A percentile compares a stretch with the other conserved stretches of the same genome.
phyloP scores from a whole-genome alignment of 1,140 invertebrate genomes.

The Nylanderia fulva region DNA sequence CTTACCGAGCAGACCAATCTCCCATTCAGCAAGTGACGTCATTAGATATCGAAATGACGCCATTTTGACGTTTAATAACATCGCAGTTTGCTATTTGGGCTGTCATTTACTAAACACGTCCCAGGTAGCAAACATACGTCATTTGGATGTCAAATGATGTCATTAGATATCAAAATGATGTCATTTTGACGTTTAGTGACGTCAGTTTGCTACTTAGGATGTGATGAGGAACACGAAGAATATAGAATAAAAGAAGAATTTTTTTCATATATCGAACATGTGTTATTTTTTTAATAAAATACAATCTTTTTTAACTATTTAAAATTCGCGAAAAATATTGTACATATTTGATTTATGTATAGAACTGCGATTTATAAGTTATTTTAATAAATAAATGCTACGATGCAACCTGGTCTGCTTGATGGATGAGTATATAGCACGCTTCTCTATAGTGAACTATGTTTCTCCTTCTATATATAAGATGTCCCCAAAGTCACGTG shows the following conservation, averaged over 20 bases:
- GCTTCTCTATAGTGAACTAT: background rate
- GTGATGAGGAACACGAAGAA: background rate
- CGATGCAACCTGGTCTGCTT: background rate
- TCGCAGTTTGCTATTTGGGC: too few species aligned
- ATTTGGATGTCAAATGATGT: too few species aligned
- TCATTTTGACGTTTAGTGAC: too few species aligned
- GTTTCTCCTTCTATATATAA: background rate
- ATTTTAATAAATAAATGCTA: background rate
- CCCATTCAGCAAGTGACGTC: too few species aligned
- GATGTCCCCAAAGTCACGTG: background rate
- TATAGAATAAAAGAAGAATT: background rate
- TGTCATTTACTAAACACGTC: too few species aligned
- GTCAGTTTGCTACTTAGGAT: too few species aligned
- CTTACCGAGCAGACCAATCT: slow-evolving; percentile 4
- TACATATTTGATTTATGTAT: background rate
- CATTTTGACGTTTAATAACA: too few species aligned
- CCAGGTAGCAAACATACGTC: too few species aligned
- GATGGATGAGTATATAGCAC: background rate
- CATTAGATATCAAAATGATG: too few species aligned
- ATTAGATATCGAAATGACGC: too few species aligned
- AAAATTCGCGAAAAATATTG: background rate
- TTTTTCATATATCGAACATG: background rate
- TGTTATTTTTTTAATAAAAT: slow-evolving; percentile 4
- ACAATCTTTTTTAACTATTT: background rate
- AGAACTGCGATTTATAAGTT: background rate